Evolutionary conservation across 2,797 vertebrate genomes (phyloP).

Genomic region (Pelodytes ibericus): DNA sequence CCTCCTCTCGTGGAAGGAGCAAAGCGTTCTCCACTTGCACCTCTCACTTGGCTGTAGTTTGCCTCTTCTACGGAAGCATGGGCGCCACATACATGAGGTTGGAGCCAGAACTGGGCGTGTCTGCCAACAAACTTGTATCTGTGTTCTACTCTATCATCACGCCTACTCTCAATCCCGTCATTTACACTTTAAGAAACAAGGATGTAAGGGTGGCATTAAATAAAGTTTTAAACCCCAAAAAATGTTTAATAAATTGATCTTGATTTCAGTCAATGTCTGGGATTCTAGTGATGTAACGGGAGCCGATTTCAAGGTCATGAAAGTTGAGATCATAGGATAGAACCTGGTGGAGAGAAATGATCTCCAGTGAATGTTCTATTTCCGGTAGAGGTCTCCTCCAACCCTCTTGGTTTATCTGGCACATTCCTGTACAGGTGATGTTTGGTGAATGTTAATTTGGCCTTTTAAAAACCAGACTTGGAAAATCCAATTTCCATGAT

Average conservation of each 20-base stretch:
- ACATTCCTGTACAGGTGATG: no score
- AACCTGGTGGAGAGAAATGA: no score
- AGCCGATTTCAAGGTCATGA: no score
- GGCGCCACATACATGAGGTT: conserved; percentile 37
- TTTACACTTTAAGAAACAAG: conserved; percentile 43
- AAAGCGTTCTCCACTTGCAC: conserved; percentile 41
- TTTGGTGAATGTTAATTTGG: no score
- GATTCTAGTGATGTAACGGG: no score
- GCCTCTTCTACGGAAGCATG: conserved; percentile 39
- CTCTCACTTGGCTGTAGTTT: conserved; percentile 38
- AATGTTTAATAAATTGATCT: not conserved
- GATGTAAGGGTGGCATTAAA: conserved; percentile 31
- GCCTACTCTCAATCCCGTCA: conserved; percentile 30
- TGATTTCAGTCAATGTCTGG: not conserved
- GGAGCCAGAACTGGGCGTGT: not conserved
- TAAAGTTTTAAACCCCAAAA: not conserved
- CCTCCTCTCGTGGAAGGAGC: conserved; percentile 22
- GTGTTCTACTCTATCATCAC: conserved; percentile 38
- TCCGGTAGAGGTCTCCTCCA: no score
- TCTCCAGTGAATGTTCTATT: no score
- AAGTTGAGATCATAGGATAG: no score
- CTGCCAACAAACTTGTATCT: conserved; percentile 27
- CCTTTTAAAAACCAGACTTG: no score
- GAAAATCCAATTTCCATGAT: no score
- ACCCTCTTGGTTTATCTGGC: no score